Percentiles rank a stretch among this genome's conserved stretches.
phyloP scores from a whole-genome alignment of 1,140 invertebrate species.

The Nebria ingens region DNA sequence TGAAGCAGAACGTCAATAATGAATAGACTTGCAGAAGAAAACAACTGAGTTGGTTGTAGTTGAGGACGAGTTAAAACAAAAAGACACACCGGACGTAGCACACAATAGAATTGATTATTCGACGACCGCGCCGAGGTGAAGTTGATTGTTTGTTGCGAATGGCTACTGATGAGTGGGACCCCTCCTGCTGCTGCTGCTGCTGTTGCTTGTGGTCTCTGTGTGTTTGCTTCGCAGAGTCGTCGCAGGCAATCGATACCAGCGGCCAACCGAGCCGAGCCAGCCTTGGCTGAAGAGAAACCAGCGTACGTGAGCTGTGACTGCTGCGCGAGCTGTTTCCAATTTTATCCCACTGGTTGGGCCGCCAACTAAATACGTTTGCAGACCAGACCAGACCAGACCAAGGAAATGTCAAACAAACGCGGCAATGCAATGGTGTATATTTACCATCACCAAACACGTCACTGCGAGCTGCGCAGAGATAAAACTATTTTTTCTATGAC shows the following conservation, averaged over 20 bases:
- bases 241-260: constrained; percentile 6
- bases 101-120: no score
- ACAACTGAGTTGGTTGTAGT: not conserved
- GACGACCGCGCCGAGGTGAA: not conserved
- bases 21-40: no score
- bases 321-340: constrained; percentile 6
- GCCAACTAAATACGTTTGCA: not conserved
- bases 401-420: no score
- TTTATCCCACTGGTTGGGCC: constrained; percentile 1
- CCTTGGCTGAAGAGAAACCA: not conserved
- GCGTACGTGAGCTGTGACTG: constrained; percentile 7
- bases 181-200: not conserved
- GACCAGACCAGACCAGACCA: no score
- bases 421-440: no score
- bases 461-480: no score
- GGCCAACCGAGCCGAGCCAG: not conserved
- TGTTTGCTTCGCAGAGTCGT: not conserved
- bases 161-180: not conserved
- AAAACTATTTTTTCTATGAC: no score
- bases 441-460: no score
- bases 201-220: no score
- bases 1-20: no score
- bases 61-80: not conserved
- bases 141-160: no score
- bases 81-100: not conserved